Evolutionary conservation across 1,140 invertebrate genomes (phyloP).

Genomic region (Aleiodes sp.): DNA sequence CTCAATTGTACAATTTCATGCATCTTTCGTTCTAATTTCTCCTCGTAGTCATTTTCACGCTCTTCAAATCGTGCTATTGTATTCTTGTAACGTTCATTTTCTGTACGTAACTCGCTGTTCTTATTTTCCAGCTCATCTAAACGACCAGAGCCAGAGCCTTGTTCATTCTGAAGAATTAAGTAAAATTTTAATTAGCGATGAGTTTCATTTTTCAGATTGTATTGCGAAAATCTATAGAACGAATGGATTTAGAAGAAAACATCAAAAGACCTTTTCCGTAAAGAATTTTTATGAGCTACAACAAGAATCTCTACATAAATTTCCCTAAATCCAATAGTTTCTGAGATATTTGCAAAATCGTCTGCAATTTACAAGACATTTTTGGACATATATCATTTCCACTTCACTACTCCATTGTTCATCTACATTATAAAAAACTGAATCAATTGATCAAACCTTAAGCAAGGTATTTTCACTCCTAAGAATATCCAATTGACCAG

Average conservation of each 20-base stretch:
- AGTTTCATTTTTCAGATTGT: neutral
- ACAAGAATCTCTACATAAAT: no score
- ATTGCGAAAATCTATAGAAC: no score
- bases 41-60: slow-evolving; percentile 48
- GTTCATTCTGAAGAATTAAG: slow-evolving; percentile 44
- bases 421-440: no score
- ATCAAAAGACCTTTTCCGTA: no score
- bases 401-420: no score
- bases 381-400: no score
- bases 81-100: slow-evolving; percentile 66
- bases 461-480: slow-evolving; percentile 48
- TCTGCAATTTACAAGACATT: no score
- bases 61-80: slow-evolving; percentile 59
- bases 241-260: no score
- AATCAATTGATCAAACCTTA: no score
- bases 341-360: no score
- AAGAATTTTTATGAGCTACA: no score
- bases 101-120: slow-evolving; percentile 60
- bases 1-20: slow-evolving; percentile 70
- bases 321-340: no score
- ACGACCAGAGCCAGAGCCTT: slow-evolving; percentile 58
- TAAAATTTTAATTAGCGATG: neutral
- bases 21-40: slow-evolving; percentile 58
- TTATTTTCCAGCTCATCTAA: slow-evolving; percentile 66
- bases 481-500: slow-evolving; percentile 49